phyloP scores from a whole-genome alignment of 2,113 vertebrate genomes.

The Erythrocebus patas region DNA sequence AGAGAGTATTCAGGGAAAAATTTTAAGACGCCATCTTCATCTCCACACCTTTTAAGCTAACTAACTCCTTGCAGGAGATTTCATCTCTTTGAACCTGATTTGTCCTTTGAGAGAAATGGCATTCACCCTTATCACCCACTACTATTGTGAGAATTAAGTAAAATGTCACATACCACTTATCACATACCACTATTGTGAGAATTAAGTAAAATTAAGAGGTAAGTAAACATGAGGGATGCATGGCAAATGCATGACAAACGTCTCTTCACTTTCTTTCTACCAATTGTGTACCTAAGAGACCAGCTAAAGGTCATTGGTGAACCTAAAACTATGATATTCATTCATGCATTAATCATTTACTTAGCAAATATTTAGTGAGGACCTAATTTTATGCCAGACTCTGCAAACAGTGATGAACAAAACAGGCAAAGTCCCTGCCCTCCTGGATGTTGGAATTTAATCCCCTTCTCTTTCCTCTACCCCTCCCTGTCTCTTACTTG shows the following conservation, averaged over 20 bases:
- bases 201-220: not conserved
- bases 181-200: not conserved
- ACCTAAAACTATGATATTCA: not conserved
- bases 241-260: not conserved
- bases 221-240: not conserved
- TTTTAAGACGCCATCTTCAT: not conserved
- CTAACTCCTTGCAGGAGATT: not conserved
- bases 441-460: not conserved
- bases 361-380: not conserved
- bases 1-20: not conserved
- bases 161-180: not conserved
- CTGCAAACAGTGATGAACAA: not conserved
- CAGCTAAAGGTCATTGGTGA: not conserved
- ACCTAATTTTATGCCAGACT: not conserved
- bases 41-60: not conserved
- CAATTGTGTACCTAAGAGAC: no score
- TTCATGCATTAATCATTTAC: not conserved
- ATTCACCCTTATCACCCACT: no score
- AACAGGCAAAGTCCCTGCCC: not conserved
- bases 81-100: not conserved
- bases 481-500: not conserved
- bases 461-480: not conserved
- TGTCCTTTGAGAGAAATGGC: not conserved
- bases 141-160: not conserved
- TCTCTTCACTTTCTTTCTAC: not conserved